These are phyloP conservation scores for Lasioglossum lativentre DNA, from an alignment of 2,888 invertebrate species.

Conservation along the genomic window DNA sequence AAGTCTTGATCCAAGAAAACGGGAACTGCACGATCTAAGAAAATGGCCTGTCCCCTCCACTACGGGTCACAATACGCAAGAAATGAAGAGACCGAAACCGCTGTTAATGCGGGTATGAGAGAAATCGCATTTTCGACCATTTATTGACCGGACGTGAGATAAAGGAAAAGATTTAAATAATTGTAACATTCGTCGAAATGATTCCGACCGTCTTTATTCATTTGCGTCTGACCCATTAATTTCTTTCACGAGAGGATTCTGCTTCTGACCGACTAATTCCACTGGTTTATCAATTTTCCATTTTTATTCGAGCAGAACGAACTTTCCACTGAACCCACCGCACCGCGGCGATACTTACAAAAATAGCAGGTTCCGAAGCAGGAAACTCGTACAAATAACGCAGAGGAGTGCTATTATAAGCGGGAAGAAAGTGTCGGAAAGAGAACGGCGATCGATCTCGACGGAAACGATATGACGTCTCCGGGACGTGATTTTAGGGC, in stretches of 20 bases:
- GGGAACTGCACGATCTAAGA: too few relatives aligned
- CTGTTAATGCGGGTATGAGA: too few relatives aligned
- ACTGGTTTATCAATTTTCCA: neutral
- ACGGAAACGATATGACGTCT: neutral
- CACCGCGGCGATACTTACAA: neutral
- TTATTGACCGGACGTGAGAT: too few relatives aligned
- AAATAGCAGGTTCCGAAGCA: neutral
- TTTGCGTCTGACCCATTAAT: neutral
- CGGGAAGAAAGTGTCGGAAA: neutral
- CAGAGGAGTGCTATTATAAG: neutral
- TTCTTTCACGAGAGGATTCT: neutral
- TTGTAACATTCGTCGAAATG: neutral
- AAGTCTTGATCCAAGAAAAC: too few relatives aligned
- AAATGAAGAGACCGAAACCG: too few relatives aligned
- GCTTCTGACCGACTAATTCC: neutral
- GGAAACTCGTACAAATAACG: slow-evolving; percentile 1
- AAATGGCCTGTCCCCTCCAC: too few relatives aligned
- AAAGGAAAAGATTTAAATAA: neutral
- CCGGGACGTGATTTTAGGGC: neutral
- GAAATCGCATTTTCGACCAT: too few relatives aligned
- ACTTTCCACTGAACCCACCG: neutral
- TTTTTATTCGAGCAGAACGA: neutral
- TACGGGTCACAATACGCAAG: too few relatives aligned
- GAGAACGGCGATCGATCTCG: neutral
- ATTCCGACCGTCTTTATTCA: neutral